phyloP scores from a whole-genome alignment of 2,888 invertebrate genomes.

The Folsomia manolachei region DNA sequence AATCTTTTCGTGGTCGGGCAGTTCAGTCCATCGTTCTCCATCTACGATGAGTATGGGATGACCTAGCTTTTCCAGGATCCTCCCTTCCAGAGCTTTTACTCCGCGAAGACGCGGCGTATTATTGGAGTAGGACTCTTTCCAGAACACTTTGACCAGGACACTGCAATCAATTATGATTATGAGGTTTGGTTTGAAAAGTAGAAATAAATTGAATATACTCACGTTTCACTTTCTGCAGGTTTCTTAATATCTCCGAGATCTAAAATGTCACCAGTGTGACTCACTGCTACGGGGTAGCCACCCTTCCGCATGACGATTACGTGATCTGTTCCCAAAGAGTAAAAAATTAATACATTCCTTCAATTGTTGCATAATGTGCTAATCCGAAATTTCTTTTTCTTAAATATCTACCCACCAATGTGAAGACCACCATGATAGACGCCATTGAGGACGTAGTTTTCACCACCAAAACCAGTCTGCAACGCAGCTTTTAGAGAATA shows the following conservation, averaged over 20 bases:
- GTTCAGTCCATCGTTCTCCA: slow-evolving; percentile 58
- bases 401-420: too few relatives aligned
- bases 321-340: too few relatives aligned
- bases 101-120: slow-evolving; percentile 63
- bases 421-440: slow-evolving; percentile 59
- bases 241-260: slow-evolving; percentile 56
- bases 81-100: slow-evolving; percentile 58
- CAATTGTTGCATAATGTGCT: too few relatives aligned
- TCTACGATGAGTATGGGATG: slow-evolving; percentile 61
- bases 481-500: slow-evolving; percentile 58
- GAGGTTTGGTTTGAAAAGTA: not conserved
- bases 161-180: slow-evolving; percentile 58
- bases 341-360: not conserved
- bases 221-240: slow-evolving; percentile 57
- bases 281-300: slow-evolving; percentile 58
- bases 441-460: slow-evolving; percentile 59
- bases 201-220: slow-evolving; percentile 47
- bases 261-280: slow-evolving; percentile 34
- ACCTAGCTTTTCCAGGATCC: slow-evolving; percentile 61
- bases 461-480: slow-evolving; percentile 61
- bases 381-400: too few relatives aligned
- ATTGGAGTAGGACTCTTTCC: slow-evolving; percentile 60
- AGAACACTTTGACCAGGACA: slow-evolving; percentile 61
- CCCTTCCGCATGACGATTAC: slow-evolving; percentile 59
- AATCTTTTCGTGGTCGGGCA: slow-evolving; percentile 62